These are phyloP conservation scores for Ichneumoninae sp. DNA, from an alignment of 2,888 invertebrate species.

Conservation along the genomic window DNA sequence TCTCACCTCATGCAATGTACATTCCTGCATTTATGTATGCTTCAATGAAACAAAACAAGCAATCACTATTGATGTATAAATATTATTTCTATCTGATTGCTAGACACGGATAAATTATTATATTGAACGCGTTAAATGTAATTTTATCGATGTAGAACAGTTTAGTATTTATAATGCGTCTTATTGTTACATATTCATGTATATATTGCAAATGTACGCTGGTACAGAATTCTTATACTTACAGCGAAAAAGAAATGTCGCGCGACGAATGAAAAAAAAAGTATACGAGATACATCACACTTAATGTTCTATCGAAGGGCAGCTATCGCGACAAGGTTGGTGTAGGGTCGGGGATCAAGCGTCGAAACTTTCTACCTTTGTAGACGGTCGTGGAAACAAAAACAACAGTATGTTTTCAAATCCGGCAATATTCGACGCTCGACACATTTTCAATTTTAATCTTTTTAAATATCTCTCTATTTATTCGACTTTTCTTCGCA, in stretches of 20 bases:
- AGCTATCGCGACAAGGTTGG: slow-evolving; percentile 37
- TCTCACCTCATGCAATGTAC: slow-evolving; percentile 74
- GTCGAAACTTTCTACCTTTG: slow-evolving; percentile 34
- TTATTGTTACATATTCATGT: slow-evolving; percentile 62
- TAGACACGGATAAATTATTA: slow-evolving; percentile 51
- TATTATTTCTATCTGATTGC: slow-evolving; percentile 56
- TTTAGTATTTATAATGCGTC: slow-evolving; percentile 63
- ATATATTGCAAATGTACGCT: slow-evolving; percentile 50
- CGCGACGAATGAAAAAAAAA: not conserved
- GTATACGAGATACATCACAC: slow-evolving; percentile 9
- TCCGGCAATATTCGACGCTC: not conserved
- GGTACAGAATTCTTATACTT: slow-evolving; percentile 26
- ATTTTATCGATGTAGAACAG: slow-evolving; percentile 54
- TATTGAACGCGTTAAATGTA: slow-evolving; percentile 46
- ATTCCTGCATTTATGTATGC: slow-evolving; percentile 77
- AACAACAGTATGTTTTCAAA: slow-evolving; percentile 17
- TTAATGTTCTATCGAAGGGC: slow-evolving; percentile 15
- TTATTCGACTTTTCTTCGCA: slow-evolving; percentile 21
- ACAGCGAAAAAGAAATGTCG: slow-evolving; percentile 19
- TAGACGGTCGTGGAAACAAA: slow-evolving; percentile 10
- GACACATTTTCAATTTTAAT: slow-evolving; percentile 16
- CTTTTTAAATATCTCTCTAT: slow-evolving; percentile 17
- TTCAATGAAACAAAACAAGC: slow-evolving; percentile 26
- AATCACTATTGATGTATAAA: slow-evolving; percentile 61
- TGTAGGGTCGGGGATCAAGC: slow-evolving; percentile 26